Evolutionary conservation across 2,797 vertebrate species (phyloP), one percentile per base, ranked within the genome.

Genomic region (Jordanella pulchra): DNA sequence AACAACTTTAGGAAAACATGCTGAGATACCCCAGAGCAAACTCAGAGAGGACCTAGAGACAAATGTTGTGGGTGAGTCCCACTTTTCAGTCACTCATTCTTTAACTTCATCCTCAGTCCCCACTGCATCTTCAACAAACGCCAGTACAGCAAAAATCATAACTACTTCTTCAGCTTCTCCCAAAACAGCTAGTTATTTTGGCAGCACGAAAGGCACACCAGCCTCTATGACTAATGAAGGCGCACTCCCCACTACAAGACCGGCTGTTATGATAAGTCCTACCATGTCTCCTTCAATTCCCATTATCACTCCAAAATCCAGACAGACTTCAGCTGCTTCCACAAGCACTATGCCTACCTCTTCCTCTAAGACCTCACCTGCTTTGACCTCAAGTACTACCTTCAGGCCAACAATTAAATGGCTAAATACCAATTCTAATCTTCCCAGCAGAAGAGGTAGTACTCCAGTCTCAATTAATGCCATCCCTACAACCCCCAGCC

Each of bases 301-400:
- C 0, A 79, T 83, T 44, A 89, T 86, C 73, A 86, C 81, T 78
- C 81, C 90, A 47, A 74, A 77, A 63, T 78, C 76, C 45, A 82
- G 25, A 70, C 73, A 77, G 54, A 81, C 70, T 27, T 56, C 72
- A 70, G 48, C 32, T 27, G 27, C 75, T 23, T 54, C 75, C 27
- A 67, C 58, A 42, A 72, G 55, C 39, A 75, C 75, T 28, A 77
- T 47, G 56, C 51, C 75, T 69, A 60, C 66, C 67, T 13, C 25
- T 58, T 76, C 78, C 0, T 23, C 74, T 55, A 51, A 28, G 60
- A 47, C 27, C 28, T 25, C 53, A 56, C 58, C 44, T 42, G 56
- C 54, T 68, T 53, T 27, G 30, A n/a, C 60, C 4, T 53, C 60
- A 21, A 73, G 71, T 39, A 58, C 67, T 7, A 64, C 80, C 48